Evolutionary conservation across 2,113 vertebrate species (phyloP).

Genomic region (Trinectes maculatus): DNA sequence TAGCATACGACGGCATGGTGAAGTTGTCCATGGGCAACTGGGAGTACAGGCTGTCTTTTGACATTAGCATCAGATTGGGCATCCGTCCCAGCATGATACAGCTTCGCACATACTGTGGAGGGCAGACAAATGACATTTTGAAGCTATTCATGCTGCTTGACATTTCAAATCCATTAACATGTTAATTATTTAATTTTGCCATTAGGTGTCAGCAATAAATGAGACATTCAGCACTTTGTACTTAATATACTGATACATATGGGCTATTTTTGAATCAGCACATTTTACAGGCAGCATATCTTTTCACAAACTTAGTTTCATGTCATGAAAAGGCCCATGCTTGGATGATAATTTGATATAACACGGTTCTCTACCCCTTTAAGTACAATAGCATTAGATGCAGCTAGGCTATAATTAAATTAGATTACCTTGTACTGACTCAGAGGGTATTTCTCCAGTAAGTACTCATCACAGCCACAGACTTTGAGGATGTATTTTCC

Average conservation of each 20-base stretch:
- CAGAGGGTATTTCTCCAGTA: slow-evolving; percentile 97
- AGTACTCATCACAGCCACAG: slow-evolving; percentile 97
- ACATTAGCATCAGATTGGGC: slow-evolving; percentile 99
- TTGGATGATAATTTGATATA: slow-evolving; percentile 46
- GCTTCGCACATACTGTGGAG: slow-evolving; percentile 93
- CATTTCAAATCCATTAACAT: slow-evolving; percentile 1
- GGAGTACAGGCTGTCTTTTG: slow-evolving; percentile 96
- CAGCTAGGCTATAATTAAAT: slow-evolving; percentile 41
- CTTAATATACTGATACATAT: slow-evolving; percentile 3
- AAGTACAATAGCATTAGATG: slow-evolving; percentile 34
- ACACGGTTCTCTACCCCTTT: slow-evolving; percentile 22
- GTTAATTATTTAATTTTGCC: slow-evolving; percentile 10
- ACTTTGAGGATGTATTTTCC: slow-evolving; percentile 99
- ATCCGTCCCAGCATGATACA: slow-evolving; percentile 98
- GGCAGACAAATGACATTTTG: slow-evolving; percentile 47
- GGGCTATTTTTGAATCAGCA: slow-evolving; percentile 8
- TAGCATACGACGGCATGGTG: slow-evolving; percentile 95
- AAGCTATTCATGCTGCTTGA: slow-evolving; percentile 19
- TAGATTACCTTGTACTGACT: slow-evolving; percentile 96
- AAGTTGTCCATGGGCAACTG: slow-evolving; percentile 95
- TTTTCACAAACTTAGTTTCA: slow-evolving; percentile 32
- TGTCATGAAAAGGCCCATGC: slow-evolving; percentile 19
- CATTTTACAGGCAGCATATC: slow-evolving; percentile 23
- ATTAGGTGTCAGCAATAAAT: slow-evolving; percentile 7
- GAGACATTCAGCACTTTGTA: slow-evolving; percentile 12